Evolutionary conservation across 2,113 vertebrate species (phyloP).

Genomic region (Menura novaehollandiae): DNA sequence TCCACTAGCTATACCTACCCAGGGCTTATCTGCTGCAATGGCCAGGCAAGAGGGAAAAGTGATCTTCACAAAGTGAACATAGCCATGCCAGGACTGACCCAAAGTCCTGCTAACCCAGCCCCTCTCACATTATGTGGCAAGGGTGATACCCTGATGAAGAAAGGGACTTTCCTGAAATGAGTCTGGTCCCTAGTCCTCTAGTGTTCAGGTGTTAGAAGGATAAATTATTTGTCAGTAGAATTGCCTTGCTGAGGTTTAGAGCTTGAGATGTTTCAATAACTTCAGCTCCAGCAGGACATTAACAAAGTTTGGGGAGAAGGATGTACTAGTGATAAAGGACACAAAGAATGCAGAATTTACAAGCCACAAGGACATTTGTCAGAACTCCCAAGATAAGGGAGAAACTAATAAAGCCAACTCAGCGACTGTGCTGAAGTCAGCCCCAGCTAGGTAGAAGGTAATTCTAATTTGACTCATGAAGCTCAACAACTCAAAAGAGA

Average conservation of each 20-base stretch:
- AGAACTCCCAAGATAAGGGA: neutral
- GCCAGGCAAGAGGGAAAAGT: neutral
- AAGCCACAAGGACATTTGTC: neutral
- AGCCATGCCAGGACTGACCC: neutral
- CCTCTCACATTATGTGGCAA: neutral
- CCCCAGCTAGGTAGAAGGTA: neutral
- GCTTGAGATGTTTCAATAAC: neutral
- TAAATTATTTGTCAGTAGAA: neutral
- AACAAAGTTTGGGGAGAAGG: neutral
- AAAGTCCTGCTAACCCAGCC: neutral
- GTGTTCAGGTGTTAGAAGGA: neutral
- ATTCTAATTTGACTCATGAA: neutral
- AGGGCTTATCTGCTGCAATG: neutral
- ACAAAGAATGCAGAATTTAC: neutral
- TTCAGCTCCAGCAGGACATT: neutral
- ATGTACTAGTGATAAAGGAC: neutral
- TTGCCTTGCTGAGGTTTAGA: neutral
- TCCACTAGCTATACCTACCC: neutral
- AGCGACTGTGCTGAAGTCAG: neutral
- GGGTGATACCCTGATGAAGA: neutral
- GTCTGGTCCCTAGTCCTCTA: neutral
- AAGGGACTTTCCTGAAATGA: neutral
- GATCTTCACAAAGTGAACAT: neutral
- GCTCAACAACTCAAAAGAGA: neutral
- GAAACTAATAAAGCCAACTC: neutral